Evolutionary conservation across 1,140 invertebrate genomes (phyloP).

Genomic region (Ooceraea biroi): DNA sequence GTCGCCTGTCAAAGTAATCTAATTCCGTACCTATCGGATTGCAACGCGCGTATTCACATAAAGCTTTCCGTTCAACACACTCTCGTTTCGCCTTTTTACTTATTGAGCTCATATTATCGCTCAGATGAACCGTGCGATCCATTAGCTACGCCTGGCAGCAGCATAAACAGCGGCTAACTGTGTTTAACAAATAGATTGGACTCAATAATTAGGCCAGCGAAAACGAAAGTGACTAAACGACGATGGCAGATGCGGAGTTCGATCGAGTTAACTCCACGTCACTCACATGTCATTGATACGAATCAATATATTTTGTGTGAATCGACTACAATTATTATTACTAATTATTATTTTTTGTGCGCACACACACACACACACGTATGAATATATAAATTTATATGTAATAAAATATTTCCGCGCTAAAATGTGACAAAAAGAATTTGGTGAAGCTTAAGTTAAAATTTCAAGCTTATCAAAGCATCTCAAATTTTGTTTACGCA

Average conservation of each 20-base stretch:
- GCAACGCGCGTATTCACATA: conserved; percentile 8
- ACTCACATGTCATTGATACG: not conserved
- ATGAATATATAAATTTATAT: no score
- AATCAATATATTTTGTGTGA: conserved; percentile 11
- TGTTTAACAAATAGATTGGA: conserved; percentile 77
- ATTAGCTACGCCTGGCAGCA: conserved; percentile 53
- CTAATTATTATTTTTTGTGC: not conserved
- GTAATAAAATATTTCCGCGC: no score
- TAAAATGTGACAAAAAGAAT: no score
- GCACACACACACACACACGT: no score
- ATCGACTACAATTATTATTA: not conserved
- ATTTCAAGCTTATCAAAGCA: no score
- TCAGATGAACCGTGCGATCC: conserved; percentile 70
- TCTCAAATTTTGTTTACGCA: no score
- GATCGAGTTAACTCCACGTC: conserved; percentile 12
- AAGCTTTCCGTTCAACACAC: conserved; percentile 40
- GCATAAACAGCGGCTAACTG: conserved; percentile 75
- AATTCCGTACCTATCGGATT: conserved; percentile 37
- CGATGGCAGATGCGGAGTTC: conserved; percentile 46
- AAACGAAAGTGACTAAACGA: conserved; percentile 62
- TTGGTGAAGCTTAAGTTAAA: no score
- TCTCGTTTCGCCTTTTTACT: conserved; percentile 45
- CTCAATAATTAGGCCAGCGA: conserved; percentile 75
- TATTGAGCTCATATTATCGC: conserved; percentile 54
- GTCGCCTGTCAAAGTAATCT: conserved; percentile 10